Conservation (phyloP, 2,797 vertebrate species). For the Paguma larvata region DNA sequence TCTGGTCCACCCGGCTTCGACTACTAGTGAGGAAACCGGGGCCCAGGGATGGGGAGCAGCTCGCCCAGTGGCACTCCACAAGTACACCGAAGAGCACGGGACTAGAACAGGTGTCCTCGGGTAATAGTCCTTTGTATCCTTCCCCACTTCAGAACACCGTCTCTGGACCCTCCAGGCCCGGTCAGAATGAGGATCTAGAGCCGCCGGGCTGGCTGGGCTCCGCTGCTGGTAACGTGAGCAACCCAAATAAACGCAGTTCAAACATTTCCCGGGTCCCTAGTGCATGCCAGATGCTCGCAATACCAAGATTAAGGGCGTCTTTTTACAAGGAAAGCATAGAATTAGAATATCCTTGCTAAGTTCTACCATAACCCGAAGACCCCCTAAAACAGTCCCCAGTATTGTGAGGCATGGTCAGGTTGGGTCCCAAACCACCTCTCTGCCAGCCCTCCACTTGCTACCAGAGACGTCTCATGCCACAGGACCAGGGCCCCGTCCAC, state of each 20-base stretch:
- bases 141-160: background rate
- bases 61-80: constrained; percentile 38
- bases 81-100: background rate
- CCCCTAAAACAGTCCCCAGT: background rate
- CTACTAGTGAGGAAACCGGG: background rate
- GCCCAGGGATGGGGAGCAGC: background rate
- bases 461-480: background rate
- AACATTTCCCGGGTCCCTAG: background rate
- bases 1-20: constrained; percentile 13
- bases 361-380: background rate
- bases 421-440: background rate
- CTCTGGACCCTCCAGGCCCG: background rate
- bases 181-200: background rate
- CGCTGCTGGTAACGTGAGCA: background rate
- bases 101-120: background rate
- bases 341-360: background rate
- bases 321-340: background rate
- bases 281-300: background rate
- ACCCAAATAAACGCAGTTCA: constrained; percentile 20
- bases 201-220: background rate
- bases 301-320: background rate
- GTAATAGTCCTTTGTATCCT: background rate
- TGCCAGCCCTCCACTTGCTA: background rate
- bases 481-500: background rate
- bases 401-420: background rate